These are phyloP conservation scores for Lerema accius DNA, from an alignment of 1,140 invertebrate species.

Conservation along the genomic window DNA sequence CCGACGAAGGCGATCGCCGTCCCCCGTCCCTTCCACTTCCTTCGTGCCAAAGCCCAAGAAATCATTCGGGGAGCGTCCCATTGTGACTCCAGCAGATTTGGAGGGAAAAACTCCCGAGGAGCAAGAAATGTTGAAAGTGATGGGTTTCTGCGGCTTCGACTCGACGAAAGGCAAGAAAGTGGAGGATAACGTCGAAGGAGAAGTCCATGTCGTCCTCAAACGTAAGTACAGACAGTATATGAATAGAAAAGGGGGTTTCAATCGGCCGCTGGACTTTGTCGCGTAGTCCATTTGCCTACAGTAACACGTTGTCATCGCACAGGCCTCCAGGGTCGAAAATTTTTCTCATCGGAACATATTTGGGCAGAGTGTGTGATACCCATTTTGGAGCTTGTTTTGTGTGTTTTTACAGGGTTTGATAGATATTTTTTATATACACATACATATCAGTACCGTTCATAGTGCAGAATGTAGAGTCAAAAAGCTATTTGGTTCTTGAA, in stretches of 20 bases:
- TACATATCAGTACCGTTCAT: background rate
- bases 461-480: background rate
- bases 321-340: conserved; percentile 50
- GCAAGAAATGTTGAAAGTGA: conserved; percentile 97
- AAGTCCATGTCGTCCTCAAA: conserved; percentile 97
- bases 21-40: conserved; percentile 61
- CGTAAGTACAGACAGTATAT: conserved; percentile 99
- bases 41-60: conserved; percentile 70
- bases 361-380: conserved; percentile 16
- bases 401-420: conserved; percentile 7
- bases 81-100: conserved; percentile 88
- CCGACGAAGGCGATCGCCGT: conserved; percentile 57
- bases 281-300: conserved; percentile 82
- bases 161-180: conserved; percentile 98
- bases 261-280: conserved; percentile 97
- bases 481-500: too few species aligned
- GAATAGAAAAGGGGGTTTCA: conserved; percentile 99
- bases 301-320: conserved; percentile 45
- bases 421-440: conserved; percentile 23
- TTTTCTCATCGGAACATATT: background rate
- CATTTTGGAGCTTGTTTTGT: conserved; percentile 1
- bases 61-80: conserved; percentile 82
- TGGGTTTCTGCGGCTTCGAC: conserved; percentile 98
- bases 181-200: conserved; percentile 95
- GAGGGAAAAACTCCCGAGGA: conserved; percentile 95